phyloP scores from a whole-genome alignment of 2,888 invertebrate genomes.

The Pheosia tremula region DNA sequence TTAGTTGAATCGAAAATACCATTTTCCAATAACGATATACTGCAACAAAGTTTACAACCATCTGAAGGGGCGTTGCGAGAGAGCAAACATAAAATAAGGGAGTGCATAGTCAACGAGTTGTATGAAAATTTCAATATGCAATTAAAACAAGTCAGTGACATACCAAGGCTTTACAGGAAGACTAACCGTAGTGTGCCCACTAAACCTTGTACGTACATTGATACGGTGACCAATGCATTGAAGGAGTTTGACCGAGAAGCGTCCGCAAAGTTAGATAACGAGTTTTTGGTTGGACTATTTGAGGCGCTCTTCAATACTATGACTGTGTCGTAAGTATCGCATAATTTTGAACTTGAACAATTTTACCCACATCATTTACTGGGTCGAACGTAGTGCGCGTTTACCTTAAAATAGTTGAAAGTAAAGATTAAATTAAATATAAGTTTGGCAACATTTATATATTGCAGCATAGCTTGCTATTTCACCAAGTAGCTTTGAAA shows the following conservation, averaged over 20 bases:
- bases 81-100: constrained; percentile 61
- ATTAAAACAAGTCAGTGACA: constrained; percentile 94
- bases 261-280: constrained; percentile 59
- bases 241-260: constrained; percentile 84
- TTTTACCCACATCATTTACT: too few relatives aligned
- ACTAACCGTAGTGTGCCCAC: constrained; percentile 95
- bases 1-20: constrained; percentile 57
- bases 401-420: too few relatives aligned
- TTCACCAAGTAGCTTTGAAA: too few relatives aligned
- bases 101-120: constrained; percentile 72
- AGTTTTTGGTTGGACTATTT: constrained; percentile 62
- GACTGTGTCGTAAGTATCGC: constrained; percentile 82
- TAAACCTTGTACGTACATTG: constrained; percentile 92
- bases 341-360: too few relatives aligned
- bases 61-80: constrained; percentile 56
- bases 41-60: constrained; percentile 57
- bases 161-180: constrained; percentile 95
- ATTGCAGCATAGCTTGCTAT: too few relatives aligned
- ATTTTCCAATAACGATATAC: constrained; percentile 51
- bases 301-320: constrained; percentile 76
- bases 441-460: too few relatives aligned
- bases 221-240: constrained; percentile 85
- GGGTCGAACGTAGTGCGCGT: too few relatives aligned
- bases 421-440: too few relatives aligned
- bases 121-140: constrained; percentile 80